Evolutionary conservation across 2,113 vertebrate species (phyloP).

Genomic region (Mus spicilegus): DNA sequence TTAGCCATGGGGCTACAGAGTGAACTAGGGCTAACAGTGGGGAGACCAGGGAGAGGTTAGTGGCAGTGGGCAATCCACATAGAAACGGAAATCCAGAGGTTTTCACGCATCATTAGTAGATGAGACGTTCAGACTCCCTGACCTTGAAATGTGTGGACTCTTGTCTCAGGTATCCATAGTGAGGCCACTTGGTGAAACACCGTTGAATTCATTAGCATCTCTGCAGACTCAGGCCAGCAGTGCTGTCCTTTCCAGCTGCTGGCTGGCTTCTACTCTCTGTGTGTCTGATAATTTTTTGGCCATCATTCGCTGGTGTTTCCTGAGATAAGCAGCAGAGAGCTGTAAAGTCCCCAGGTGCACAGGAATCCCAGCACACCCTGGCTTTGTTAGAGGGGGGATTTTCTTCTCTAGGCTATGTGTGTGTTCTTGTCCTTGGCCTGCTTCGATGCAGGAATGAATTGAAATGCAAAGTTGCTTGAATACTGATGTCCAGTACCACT

Average conservation of each 20-base stretch:
- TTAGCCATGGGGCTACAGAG: background rate
- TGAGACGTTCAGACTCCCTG: background rate
- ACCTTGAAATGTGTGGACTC: background rate
- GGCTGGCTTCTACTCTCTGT: background rate
- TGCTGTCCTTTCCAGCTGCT: background rate
- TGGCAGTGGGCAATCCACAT: background rate
- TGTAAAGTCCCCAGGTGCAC: background rate
- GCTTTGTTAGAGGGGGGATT: background rate
- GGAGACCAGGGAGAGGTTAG: conserved; percentile 20
- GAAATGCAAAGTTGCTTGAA: conserved; percentile 32
- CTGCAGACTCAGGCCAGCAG: background rate
- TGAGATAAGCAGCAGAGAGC: conserved; percentile 32
- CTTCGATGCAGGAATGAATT: conserved; percentile 34
- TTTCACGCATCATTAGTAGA: background rate
- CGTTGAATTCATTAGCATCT: background rate
- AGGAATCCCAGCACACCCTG: background rate
- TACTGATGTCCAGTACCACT: conserved; percentile 24
- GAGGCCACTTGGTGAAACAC: background rate
- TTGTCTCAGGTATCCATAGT: background rate
- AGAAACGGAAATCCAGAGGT: conserved; percentile 1
- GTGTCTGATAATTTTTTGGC: background rate
- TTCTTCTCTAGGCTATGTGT: background rate
- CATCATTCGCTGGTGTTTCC: background rate
- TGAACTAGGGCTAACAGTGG: background rate
- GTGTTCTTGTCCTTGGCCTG: background rate